Percentiles rank a stretch among this genome's conserved stretches.
phyloP scores from a whole-genome alignment of 53 echinoderm and acorn worm genomes.

The Holothuria leucospilota region DNA sequence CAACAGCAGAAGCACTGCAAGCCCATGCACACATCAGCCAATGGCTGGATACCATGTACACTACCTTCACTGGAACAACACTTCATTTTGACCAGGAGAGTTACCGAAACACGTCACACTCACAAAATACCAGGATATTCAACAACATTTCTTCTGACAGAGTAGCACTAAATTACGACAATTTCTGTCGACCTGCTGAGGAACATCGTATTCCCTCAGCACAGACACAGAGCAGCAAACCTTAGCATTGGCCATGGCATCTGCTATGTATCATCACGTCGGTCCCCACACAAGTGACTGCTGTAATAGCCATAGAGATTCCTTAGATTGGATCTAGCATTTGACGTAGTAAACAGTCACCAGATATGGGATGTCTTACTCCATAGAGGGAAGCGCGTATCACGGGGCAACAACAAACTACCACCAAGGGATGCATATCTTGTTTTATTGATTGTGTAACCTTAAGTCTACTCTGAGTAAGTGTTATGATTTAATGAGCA shows the following conservation, averaged over 20 bases:
- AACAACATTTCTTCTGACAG: conserved; percentile 39
- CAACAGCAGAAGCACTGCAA: neutral
- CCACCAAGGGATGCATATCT: neutral
- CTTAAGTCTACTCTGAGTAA: neutral
- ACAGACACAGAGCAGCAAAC: neutral
- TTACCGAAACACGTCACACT: neutral
- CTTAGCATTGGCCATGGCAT: conserved; percentile 37
- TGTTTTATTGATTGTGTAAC: conserved; percentile 33
- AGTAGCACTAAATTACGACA: neutral
- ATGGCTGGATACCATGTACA: neutral
- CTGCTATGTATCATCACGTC: conserved; percentile 25
- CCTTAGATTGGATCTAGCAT: neutral
- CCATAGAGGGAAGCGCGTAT: neutral
- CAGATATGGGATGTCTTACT: conserved; percentile 16
- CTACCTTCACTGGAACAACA: conserved; percentile 19
- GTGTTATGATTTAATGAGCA: no score
- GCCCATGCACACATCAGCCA: neutral
- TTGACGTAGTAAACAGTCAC: conserved; percentile 21
- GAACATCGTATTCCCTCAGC: conserved; percentile 36
- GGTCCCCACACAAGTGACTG: conserved; percentile 12
- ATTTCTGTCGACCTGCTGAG: conserved; percentile 28
- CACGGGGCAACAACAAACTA: neutral
- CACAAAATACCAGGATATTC: conserved; percentile 14
- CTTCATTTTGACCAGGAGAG: conserved; percentile 30
- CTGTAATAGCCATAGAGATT: conserved; percentile 11